Base-by-base conservation (phyloP, 2,888 invertebrate genomes). In the Salpingus planirostris region DNA sequence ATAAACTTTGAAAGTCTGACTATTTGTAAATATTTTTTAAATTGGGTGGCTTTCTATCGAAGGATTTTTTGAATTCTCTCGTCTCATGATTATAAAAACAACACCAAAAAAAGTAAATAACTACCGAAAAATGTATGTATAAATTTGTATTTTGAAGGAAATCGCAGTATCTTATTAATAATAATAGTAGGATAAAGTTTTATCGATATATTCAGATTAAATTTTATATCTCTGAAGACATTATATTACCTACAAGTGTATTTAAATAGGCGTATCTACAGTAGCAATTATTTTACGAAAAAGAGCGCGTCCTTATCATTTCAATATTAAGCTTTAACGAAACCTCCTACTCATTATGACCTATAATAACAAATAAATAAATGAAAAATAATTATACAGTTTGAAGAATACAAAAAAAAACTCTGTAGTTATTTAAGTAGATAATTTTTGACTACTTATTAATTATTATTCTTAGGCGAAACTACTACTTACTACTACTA, bases 91-190 rank as follows among this genome's bases (percentile, higher is more conserved):
- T 29, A 27, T n/a, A n/a, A 38, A 28, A 38, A 40, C 48, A 57
- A 54, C 55, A 57, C 54, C 56, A 57, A 56, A 49, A 51, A 55
- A 54, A n/a, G n/a, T n/a, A n/a, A n/a, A n/a, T n/a, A n/a, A n/a
- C n/a, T 55, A 54, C 55, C 54, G 53, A 54, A 54, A 48, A 47
- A 43, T 43, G 55, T 57, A n/a, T n/a, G n/a, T n/a, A n/a, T n/a
- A 55, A 55, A 57, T 55, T 55, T 57, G 55, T 57, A 56, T 52
- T 54, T 53, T 49, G 52, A 43, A 41, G 36, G 39, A 44, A 41
- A 18, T 5, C 18, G 8, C 8, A 18, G 8, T 18, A 18, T 18
- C 18, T 46, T 51, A 50, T 48, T 42, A 46, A 47, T 49, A 50
- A 44, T 33, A 33, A 44, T 48, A 47, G 8, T 18, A 18, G n/a